phyloP scores from a whole-genome alignment of 2,888 invertebrate species.

The Cephalotes varians region DNA sequence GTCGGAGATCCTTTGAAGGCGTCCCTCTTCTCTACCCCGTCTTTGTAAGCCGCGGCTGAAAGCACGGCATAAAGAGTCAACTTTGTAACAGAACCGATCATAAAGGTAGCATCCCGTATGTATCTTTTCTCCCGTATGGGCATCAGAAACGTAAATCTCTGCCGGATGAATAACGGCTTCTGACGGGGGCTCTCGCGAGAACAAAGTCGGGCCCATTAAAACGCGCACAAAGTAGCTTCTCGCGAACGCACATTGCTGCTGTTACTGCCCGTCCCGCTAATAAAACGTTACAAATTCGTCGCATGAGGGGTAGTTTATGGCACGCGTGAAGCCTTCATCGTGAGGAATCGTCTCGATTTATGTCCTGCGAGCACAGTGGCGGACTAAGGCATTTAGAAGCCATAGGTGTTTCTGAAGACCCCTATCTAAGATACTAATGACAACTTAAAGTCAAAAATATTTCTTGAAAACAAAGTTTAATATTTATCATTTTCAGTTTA shows the following conservation, averaged over 20 bases:
- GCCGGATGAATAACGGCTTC: slow-evolving; percentile 78
- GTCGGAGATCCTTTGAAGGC: slow-evolving; percentile 52
- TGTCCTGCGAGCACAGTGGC: slow-evolving; percentile 29
- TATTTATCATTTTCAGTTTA: neutral
- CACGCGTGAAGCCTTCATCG: slow-evolving; percentile 78
- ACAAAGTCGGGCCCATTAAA: slow-evolving; percentile 82
- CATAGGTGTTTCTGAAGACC: neutral
- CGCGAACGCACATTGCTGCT: slow-evolving; percentile 64
- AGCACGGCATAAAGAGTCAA: slow-evolving; percentile 77
- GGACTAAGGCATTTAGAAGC: slow-evolving; percentile 11
- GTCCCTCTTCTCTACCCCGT: slow-evolving; percentile 32
- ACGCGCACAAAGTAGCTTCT: slow-evolving; percentile 70
- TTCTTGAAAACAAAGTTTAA: neutral
- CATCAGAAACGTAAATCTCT: slow-evolving; percentile 80
- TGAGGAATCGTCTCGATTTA: slow-evolving; percentile 65
- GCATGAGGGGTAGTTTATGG: slow-evolving; percentile 82
- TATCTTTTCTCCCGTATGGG: slow-evolving; percentile 65
- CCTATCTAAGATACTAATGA: neutral
- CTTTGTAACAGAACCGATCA: slow-evolving; percentile 83
- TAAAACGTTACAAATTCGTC: slow-evolving; percentile 85
- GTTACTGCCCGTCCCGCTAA: slow-evolving; percentile 78
- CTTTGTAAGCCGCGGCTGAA: slow-evolving; percentile 62
- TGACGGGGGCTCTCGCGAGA: slow-evolving; percentile 74
- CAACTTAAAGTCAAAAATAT: neutral
- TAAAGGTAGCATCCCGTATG: slow-evolving; percentile 77